phyloP scores from a whole-genome alignment of 2,888 invertebrate species.

The Monopis laevigella region DNA sequence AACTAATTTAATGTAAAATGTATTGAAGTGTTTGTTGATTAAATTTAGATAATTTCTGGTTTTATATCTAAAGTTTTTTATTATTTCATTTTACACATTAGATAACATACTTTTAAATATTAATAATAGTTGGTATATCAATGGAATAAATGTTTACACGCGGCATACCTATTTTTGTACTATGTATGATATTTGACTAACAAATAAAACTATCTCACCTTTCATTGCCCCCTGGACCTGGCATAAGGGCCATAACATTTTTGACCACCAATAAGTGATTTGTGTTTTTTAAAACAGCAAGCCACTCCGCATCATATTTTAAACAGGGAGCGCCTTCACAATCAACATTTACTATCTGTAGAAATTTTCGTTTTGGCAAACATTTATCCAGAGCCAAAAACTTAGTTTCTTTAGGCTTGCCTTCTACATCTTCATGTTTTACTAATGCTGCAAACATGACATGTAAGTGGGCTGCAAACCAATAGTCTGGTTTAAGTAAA shows the following conservation, averaged over 20 bases:
- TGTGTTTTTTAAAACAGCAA: slow-evolving; percentile 86
- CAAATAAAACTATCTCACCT: slow-evolving; percentile 60
- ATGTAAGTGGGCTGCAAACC: slow-evolving; percentile 98
- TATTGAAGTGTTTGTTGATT: too few relatives aligned
- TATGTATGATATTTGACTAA: too few relatives aligned
- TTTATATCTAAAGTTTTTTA: too few relatives aligned
- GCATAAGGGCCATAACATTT: slow-evolving; percentile 78
- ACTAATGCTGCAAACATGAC: slow-evolving; percentile 93
- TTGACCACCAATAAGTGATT: slow-evolving; percentile 87
- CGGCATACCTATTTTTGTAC: too few relatives aligned
- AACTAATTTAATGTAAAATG: too few relatives aligned
- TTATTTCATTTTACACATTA: too few relatives aligned
- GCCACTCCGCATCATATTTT: slow-evolving; percentile 93
- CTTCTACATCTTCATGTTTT: slow-evolving; percentile 70
- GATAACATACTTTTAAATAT: too few relatives aligned
- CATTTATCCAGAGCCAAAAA: slow-evolving; percentile 98
- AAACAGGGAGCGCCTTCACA: slow-evolving; percentile 66
- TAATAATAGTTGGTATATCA: too few relatives aligned
- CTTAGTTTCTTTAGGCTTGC: slow-evolving; percentile 62
- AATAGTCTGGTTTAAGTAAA: slow-evolving; percentile 83
- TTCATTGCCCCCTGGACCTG: slow-evolving; percentile 76
- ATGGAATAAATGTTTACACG: too few relatives aligned
- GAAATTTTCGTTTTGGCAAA: slow-evolving; percentile 85
- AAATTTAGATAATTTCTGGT: too few relatives aligned
- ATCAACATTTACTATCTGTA: slow-evolving; percentile 81